These are phyloP conservation scores for Invenusta paracnida DNA, from an alignment of 2,888 invertebrate genomes.

Conservation along the genomic window DNA sequence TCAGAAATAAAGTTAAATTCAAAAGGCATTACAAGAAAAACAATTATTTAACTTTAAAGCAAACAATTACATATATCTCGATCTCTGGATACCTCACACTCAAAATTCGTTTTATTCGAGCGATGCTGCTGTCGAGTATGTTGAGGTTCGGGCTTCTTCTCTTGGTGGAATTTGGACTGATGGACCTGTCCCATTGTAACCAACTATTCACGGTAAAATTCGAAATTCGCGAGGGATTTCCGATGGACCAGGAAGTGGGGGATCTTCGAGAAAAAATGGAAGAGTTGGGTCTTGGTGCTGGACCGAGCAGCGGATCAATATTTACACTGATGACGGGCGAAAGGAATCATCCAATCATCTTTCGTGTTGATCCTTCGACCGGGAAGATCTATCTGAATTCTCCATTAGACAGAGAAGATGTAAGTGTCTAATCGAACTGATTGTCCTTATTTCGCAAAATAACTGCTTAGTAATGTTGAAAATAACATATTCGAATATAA, in stretches of 20 bases:
- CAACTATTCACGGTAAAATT: neutral
- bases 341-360: neutral
- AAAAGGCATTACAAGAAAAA: too few species aligned
- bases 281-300: neutral
- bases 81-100: too few species aligned
- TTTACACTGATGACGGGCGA: constrained; percentile 4
- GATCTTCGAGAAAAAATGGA: neutral
- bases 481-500: neutral
- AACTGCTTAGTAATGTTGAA: neutral
- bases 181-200: neutral
- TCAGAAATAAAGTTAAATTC: too few species aligned
- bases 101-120: too few species aligned
- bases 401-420: neutral
- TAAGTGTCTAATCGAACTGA: neutral
- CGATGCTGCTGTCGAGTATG: too few species aligned
- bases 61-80: too few species aligned
- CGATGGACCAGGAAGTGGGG: neutral
- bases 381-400: neutral
- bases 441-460: neutral
- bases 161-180: too few species aligned
- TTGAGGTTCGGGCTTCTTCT: too few species aligned
- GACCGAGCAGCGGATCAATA: neutral
- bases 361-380: neutral
- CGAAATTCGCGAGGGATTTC: neutral
- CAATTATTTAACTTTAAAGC: too few species aligned